phyloP scores from a whole-genome alignment of 2,797 vertebrate species.

The Loriculus beryllinus region DNA sequence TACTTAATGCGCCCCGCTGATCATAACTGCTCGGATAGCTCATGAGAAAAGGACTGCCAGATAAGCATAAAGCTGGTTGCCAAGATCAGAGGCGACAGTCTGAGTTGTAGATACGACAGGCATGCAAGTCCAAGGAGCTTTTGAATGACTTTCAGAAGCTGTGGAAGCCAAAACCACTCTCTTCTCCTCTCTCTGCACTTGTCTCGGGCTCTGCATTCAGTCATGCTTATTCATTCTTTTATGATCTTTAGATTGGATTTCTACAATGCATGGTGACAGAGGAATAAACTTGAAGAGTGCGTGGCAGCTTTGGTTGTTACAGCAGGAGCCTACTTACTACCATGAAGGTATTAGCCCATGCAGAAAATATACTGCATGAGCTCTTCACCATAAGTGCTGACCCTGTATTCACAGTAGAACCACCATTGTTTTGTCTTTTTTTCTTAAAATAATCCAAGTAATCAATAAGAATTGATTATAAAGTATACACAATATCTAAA shows the following conservation, averaged over 20 bases:
- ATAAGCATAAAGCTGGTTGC: constrained; percentile 1
- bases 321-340: background rate
- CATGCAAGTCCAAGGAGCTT: background rate
- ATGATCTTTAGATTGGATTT: constrained; percentile 8
- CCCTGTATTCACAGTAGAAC: background rate
- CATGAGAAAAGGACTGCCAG: constrained; percentile 16
- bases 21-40: constrained; percentile 1
- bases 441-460: background rate
- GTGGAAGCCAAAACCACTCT: background rate
- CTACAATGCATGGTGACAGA: background rate
- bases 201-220: background rate
- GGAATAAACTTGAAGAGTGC: constrained; percentile 4
- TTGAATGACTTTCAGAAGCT: background rate
- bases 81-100: constrained; percentile 5
- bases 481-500: background rate
- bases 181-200: background rate
- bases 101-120: background rate
- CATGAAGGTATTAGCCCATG: background rate
- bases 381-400: background rate
- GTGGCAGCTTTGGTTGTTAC: background rate
- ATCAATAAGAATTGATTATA: background rate
- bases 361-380: background rate
- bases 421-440: background rate
- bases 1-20: constrained; percentile 29
- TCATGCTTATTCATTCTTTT: background rate